These are phyloP conservation scores for Halcyon senegalensis DNA, from an alignment of 2,113 vertebrate genomes.

Conservation along the genomic window DNA sequence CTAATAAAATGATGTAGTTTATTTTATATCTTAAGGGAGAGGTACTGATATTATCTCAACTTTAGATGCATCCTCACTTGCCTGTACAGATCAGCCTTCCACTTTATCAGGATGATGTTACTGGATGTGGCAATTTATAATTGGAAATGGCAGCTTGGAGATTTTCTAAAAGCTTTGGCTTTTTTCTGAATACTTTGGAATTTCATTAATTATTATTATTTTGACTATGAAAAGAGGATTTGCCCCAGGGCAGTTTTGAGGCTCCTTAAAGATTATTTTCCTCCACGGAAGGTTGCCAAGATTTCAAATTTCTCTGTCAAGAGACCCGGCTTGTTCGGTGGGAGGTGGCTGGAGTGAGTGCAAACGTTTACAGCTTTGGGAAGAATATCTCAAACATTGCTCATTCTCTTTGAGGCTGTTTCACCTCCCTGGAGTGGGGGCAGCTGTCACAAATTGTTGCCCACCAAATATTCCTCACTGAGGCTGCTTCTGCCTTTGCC, in stretches of 20 bases:
- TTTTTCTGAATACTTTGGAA: conserved; percentile 58
- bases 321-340: conserved; percentile 40
- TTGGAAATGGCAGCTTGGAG: conserved; percentile 53
- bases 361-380: conserved; percentile 32
- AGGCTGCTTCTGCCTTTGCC: neutral
- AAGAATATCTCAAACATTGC: neutral
- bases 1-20: conserved; percentile 3
- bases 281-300: conserved; percentile 60
- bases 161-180: conserved; percentile 39
- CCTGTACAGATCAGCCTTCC: conserved; percentile 10
- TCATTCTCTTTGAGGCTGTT: conserved; percentile 55
- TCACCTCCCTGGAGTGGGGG: conserved; percentile 40
- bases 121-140: conserved; percentile 56
- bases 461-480: neutral
- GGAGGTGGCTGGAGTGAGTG: conserved; percentile 15
- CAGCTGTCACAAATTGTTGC: conserved; percentile 52
- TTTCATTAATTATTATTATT: conserved; percentile 78
- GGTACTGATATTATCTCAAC: conserved; percentile 26
- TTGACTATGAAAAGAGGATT: conserved; percentile 75
- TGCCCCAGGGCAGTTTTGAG: conserved; percentile 75
- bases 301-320: conserved; percentile 69
- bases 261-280: conserved; percentile 55
- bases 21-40: conserved; percentile 40
- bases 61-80: conserved; percentile 30
- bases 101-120: conserved; percentile 26